Percentiles rank a stretch among this genome's conserved stretches.
Evolutionary conservation across 2,888 invertebrate species (phyloP).

Genomic region (Ischnus inquisitorius): DNA sequence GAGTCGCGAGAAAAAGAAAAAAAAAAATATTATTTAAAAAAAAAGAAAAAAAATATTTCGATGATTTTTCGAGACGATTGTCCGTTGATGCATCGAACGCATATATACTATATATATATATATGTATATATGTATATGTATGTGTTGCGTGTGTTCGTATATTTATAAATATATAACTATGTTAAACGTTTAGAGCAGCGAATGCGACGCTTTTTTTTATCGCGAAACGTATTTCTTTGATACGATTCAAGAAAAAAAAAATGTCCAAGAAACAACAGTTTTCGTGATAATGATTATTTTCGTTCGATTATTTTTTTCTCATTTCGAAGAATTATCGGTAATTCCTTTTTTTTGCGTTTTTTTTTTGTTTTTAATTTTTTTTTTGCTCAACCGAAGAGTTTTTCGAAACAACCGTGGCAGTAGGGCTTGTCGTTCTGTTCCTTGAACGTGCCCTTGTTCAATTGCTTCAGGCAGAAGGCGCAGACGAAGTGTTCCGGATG

Average conservation of each 20-base stretch:
- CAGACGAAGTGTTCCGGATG: constrained; percentile 99
- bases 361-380: constrained; percentile 17
- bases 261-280: not conserved
- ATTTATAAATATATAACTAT: constrained; percentile 66
- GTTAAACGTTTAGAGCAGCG: constrained; percentile 26
- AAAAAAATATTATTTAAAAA: constrained; percentile 2
- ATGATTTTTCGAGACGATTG: constrained; percentile 36
- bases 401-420: constrained; percentile 99
- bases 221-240: constrained; percentile 34
- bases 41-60: constrained; percentile 41
- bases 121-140: constrained; percentile 27
- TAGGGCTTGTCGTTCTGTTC: constrained; percentile 99
- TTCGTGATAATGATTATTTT: not conserved
- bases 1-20: constrained; percentile 25
- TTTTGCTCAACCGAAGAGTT: constrained; percentile 91
- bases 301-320: constrained; percentile 12
- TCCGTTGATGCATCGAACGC: constrained; percentile 46
- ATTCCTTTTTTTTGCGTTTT: constrained; percentile 6
- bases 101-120: constrained; percentile 20
- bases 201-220: constrained; percentile 27
- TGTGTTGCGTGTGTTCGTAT: constrained; percentile 25
- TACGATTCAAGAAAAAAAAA: constrained; percentile 31
- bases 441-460: constrained; percentile 99
- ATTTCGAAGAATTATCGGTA: constrained; percentile 40
- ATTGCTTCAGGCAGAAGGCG: constrained; percentile 98